These are phyloP conservation scores for Leucozona laternaria DNA, from an alignment of 2,888 invertebrate species.

Conservation along the genomic window DNA sequence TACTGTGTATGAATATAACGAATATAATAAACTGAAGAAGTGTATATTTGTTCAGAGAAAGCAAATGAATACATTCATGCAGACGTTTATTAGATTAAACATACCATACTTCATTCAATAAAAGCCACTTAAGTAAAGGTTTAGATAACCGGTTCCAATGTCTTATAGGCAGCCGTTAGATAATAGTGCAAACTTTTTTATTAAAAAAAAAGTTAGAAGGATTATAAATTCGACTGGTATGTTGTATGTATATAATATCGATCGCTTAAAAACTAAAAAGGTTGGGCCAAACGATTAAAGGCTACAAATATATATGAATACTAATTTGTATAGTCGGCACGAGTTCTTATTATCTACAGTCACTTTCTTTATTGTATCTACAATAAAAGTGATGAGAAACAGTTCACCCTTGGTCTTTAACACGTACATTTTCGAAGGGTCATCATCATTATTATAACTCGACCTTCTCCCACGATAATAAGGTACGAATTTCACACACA, in stretches of 20 bases:
- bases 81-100: no score
- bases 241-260: no score
- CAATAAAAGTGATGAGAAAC: neutral
- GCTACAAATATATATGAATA: neutral
- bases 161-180: no score
- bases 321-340: neutral
- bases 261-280: neutral
- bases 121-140: no score
- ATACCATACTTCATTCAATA: no score
- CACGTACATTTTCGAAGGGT: conserved; percentile 45
- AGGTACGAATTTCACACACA: conserved; percentile 54
- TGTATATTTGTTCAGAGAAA: no score
- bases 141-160: no score
- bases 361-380: neutral
- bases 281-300: neutral
- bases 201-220: neutral
- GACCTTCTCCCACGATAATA: conserved; percentile 47
- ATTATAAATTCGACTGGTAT: neutral
- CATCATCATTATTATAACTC: conserved; percentile 51
- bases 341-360: neutral
- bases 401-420: conserved; percentile 26
- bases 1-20: no score
- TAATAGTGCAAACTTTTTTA: no score
- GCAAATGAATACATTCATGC: no score
- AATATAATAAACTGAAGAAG: no score